phyloP scores from a whole-genome alignment of 2,888 invertebrate genomes.

The Hanleya hanleyi region DNA sequence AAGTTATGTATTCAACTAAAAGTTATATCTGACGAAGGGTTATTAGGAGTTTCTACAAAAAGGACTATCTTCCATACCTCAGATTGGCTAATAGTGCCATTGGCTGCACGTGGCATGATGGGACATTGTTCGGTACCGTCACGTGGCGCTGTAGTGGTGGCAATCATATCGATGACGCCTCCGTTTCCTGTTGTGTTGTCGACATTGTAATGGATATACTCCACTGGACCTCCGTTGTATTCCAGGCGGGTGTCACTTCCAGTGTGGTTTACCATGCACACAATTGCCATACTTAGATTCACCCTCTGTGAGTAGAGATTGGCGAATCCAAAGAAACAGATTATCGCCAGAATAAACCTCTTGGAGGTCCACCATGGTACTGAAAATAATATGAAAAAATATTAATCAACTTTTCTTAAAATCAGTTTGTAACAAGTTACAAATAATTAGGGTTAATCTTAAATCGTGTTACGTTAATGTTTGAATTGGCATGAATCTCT shows the following conservation, averaged over 20 bases:
- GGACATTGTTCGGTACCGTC: background rate
- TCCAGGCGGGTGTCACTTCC: constrained; percentile 10
- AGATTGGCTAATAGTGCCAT: background rate
- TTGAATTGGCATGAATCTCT: too few relatives aligned
- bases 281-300: constrained; percentile 77
- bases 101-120: background rate
- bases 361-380: constrained; percentile 66
- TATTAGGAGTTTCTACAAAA: too few relatives aligned
- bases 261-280: constrained; percentile 76
- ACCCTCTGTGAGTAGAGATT: constrained; percentile 79
- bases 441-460: too few relatives aligned
- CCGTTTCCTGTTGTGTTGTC: background rate
- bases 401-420: too few relatives aligned
- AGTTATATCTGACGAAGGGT: too few relatives aligned
- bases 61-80: background rate
- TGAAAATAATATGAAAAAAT: too few relatives aligned
- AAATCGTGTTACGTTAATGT: too few relatives aligned
- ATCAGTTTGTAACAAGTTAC: too few relatives aligned
- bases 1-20: too few relatives aligned
- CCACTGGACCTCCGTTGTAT: background rate
- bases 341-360: constrained; percentile 59
- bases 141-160: background rate
- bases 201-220: background rate
- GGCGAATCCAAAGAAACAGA: constrained; percentile 76
- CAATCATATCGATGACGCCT: too few relatives aligned